Evolutionary conservation across 2,888 invertebrate genomes (phyloP).

Genomic region (Dorcus parallelipipedus): DNA sequence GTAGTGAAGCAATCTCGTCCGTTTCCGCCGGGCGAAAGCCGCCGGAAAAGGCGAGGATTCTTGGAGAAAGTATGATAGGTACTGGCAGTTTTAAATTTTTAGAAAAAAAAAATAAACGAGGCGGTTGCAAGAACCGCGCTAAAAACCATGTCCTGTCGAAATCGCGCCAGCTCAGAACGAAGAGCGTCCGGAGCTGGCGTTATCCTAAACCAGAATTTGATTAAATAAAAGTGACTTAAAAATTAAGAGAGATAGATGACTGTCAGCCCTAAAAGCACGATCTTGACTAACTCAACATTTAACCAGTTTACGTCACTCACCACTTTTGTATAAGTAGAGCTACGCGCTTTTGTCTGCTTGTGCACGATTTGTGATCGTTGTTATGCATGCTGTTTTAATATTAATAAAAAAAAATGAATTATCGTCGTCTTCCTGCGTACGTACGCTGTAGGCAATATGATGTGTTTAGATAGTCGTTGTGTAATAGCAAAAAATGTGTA

Average conservation of each 20-base stretch:
- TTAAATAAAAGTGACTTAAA: slow-evolving; percentile 23
- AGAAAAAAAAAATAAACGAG: slow-evolving; percentile 14
- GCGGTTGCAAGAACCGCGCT: slow-evolving; percentile 17
- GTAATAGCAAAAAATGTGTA: too few species aligned
- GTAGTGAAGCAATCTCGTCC: too few species aligned
- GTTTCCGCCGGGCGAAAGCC: too few species aligned
- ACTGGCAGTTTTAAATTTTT: slow-evolving; percentile 17
- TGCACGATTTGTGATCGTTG: too few species aligned
- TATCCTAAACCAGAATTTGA: slow-evolving; percentile 10
- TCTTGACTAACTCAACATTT: slow-evolving; percentile 22
- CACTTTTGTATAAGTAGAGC: too few species aligned
- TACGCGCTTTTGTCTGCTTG: too few species aligned
- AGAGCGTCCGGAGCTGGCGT: slow-evolving; percentile 8
- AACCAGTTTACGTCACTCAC: not conserved
- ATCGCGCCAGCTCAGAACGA: slow-evolving; percentile 11
- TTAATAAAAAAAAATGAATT: not conserved
- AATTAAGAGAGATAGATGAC: slow-evolving; percentile 47
- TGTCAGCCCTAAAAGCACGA: slow-evolving; percentile 31
- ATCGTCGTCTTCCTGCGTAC: not conserved
- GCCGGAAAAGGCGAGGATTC: too few species aligned
- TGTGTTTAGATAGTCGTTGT: too few species aligned
- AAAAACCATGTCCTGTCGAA: slow-evolving; percentile 12
- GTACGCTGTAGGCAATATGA: too few species aligned
- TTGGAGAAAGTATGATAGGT: not conserved
- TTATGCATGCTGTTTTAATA: too few species aligned